Percentiles rank a stretch among this genome's conserved stretches.
Evolutionary conservation across 2,797 vertebrate genomes (phyloP).

Genomic region (Numenius phaeopus): DNA sequence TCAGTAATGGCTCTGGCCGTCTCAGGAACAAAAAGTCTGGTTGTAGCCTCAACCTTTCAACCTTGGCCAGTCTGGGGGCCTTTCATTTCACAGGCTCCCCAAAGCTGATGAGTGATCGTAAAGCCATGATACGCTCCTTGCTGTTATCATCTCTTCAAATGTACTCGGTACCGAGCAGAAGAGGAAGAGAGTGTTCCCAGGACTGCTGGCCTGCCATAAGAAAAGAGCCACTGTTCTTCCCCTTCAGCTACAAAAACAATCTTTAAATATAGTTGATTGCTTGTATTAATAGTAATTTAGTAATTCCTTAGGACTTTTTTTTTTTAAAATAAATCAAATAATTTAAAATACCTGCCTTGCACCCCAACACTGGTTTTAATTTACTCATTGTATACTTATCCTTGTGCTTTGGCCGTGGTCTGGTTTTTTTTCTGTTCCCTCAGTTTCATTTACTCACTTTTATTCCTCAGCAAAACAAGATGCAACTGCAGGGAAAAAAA

Average conservation of each 20-base stretch:
- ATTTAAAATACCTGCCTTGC: background rate
- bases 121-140: slow-evolving; percentile 8
- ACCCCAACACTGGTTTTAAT: background rate
- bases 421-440: background rate
- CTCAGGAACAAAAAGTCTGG: slow-evolving; percentile 56
- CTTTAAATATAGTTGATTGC: background rate
- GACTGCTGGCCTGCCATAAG: background rate
- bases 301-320: background rate
- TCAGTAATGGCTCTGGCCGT: slow-evolving; percentile 29
- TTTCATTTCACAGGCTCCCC: slow-evolving; percentile 38
- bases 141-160: slow-evolving; percentile 38
- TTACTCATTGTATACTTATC: background rate
- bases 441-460: background rate
- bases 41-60: slow-evolving; percentile 38
- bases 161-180: background rate
- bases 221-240: slow-evolving; percentile 35
- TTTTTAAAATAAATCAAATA: background rate
- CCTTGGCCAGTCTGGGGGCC: slow-evolving; percentile 24
- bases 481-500: background rate
- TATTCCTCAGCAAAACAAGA: background rate
- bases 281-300: background rate
- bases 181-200: background rate
- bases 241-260: background rate
- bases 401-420: background rate
- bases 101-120: slow-evolving; percentile 44